Conservation (phyloP, 2,797 vertebrate species). For the Hylomyscus alleni region DNA sequence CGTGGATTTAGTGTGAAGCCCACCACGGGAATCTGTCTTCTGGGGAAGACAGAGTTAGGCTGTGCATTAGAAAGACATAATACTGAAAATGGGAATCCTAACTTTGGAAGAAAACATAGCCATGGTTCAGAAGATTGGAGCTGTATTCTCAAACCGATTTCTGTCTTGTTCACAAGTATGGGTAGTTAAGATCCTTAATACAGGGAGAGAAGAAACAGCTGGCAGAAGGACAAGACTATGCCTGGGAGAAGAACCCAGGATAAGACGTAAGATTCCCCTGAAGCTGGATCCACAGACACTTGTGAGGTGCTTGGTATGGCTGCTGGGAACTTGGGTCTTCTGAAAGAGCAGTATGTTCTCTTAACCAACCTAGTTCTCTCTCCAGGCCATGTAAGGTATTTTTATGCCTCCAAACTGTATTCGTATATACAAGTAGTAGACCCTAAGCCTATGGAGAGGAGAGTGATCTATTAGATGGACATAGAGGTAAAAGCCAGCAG, state of each 20-base stretch:
- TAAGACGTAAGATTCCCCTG: background rate
- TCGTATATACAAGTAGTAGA: background rate
- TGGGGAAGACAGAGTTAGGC: background rate
- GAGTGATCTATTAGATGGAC: background rate
- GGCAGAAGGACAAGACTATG: background rate
- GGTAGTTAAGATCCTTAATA: background rate
- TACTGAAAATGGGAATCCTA: slow-evolving; percentile 60
- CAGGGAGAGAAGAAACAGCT: slow-evolving; percentile 24
- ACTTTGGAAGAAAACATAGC: background rate
- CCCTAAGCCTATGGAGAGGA: background rate
- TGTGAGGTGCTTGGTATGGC: too few relatives aligned
- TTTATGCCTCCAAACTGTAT: background rate
- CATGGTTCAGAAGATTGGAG: background rate
- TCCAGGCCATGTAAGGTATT: background rate
- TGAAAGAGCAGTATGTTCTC: background rate
- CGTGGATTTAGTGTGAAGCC: slow-evolving; percentile 66
- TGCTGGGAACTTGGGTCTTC: background rate
- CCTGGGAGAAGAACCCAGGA: background rate
- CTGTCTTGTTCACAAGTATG: background rate
- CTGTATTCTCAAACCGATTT: background rate
- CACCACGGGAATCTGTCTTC: slow-evolving; percentile 36
- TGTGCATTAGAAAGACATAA: background rate
- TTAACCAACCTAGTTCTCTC: background rate
- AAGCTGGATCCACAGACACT: background rate
- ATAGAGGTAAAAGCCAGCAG: background rate